These are phyloP conservation scores for Zingel zingel DNA, from an alignment of 2,113 vertebrate species.

Conservation along the genomic window DNA sequence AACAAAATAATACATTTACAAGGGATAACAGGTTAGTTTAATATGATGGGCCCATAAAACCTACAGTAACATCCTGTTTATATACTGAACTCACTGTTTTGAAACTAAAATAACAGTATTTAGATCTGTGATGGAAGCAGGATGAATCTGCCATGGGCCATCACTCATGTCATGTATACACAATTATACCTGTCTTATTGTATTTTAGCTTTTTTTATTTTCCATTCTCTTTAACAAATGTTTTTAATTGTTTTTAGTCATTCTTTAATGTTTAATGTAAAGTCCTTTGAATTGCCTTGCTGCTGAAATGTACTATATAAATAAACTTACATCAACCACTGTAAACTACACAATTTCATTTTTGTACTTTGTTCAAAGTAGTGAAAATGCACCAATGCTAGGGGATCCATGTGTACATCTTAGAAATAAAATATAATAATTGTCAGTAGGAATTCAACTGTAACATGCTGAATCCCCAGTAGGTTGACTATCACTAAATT, in stretches of 20 bases:
- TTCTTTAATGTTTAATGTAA: too few relatives aligned
- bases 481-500: neutral
- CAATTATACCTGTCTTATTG: too few relatives aligned
- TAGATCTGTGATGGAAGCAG: neutral
- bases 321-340: neutral
- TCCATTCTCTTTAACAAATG: too few relatives aligned
- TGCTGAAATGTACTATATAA: too few relatives aligned
- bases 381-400: neutral
- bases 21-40: neutral
- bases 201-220: too few relatives aligned
- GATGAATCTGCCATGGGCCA: neutral
- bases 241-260: too few relatives aligned
- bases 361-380: neutral
- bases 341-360: neutral
- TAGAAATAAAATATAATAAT: neutral
- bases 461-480: neutral
- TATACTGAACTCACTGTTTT: too few relatives aligned
- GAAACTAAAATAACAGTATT: neutral
- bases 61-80: neutral
- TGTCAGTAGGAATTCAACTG: neutral
- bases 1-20: neutral
- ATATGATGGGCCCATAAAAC: too few relatives aligned
- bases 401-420: neutral
- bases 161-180: neutral
- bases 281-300: too few relatives aligned